Evolutionary conservation across 2,888 invertebrate genomes (phyloP).

Genomic region (Dinocampus coccinellae): DNA sequence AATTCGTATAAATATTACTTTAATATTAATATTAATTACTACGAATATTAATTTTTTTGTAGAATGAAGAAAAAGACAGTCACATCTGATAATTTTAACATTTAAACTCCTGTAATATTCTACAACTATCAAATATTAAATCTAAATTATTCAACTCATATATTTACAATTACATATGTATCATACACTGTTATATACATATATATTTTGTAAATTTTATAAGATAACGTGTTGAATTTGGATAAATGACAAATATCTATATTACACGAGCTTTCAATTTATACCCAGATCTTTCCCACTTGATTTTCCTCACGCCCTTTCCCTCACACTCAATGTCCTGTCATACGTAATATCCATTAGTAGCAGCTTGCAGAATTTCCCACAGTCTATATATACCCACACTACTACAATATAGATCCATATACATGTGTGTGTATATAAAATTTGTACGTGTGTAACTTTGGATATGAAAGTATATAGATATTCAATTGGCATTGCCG

Average conservation of each 20-base stretch:
- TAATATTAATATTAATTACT: too few relatives aligned
- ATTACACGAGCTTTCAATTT: not conserved
- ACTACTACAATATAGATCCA: too few relatives aligned
- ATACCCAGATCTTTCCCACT: not conserved
- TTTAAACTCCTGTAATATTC: too few relatives aligned
- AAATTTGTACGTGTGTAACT: not conserved
- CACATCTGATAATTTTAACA: too few relatives aligned
- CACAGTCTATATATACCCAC: conserved; percentile 26
- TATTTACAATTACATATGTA: not conserved
- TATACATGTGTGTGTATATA: conserved; percentile 3
- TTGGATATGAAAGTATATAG: not conserved
- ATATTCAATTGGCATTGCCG: not conserved
- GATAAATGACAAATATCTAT: conserved; percentile 4
- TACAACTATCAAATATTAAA: too few relatives aligned
- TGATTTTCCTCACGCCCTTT: conserved; percentile 9
- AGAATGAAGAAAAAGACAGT: too few relatives aligned
- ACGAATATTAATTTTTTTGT: too few relatives aligned
- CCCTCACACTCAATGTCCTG: conserved; percentile 27
- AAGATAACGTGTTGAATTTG: conserved; percentile 29
- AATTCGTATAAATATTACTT: too few relatives aligned
- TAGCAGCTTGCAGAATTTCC: conserved; percentile 39
- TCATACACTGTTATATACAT: not conserved
- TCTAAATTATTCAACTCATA: not conserved
- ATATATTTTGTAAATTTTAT: not conserved
- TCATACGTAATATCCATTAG: conserved; percentile 40